Evolutionary conservation across 2,113 vertebrate genomes (phyloP).

Genomic region (Phyllopteryx taeniolatus): DNA sequence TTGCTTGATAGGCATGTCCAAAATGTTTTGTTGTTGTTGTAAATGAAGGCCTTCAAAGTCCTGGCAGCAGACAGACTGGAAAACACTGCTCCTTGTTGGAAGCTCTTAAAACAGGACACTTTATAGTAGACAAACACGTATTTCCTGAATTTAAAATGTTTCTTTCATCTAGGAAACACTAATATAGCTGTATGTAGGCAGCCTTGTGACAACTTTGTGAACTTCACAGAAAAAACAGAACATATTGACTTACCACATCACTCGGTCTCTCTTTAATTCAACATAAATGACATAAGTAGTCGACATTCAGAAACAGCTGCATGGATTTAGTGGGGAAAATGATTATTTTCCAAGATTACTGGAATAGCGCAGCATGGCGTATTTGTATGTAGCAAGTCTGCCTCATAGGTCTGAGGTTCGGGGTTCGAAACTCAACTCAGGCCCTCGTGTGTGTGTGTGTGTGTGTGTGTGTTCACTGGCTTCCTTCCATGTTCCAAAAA

Average conservation of each 20-base stretch:
- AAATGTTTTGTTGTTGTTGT: not conserved
- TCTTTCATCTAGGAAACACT: not conserved
- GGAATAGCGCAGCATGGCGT: not conserved
- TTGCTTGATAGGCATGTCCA: not conserved
- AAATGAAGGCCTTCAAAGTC: not conserved
- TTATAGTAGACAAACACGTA: not conserved
- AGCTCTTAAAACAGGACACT: not conserved
- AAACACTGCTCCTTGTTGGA: constrained; percentile 68
- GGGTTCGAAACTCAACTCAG: too few species aligned
- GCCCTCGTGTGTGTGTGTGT: too few species aligned
- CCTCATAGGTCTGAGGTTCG: too few species aligned
- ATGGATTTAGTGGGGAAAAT: too few species aligned
- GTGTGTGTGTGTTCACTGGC: too few species aligned
- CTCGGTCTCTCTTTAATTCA: too few species aligned
- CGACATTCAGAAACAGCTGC: too few species aligned
- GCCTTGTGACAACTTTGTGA: not conserved
- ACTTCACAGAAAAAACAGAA: too few species aligned
- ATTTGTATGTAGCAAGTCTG: too few species aligned
- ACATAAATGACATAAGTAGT: too few species aligned
- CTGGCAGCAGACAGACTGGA: constrained; percentile 23
- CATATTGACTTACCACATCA: too few species aligned
- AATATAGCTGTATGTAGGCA: not conserved
- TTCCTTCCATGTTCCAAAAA: too few species aligned
- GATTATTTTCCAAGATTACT: not conserved
- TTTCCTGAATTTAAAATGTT: not conserved